Evolutionary conservation across 2,797 vertebrate genomes (phyloP).

Genomic region (Manis pentadactyla): DNA sequence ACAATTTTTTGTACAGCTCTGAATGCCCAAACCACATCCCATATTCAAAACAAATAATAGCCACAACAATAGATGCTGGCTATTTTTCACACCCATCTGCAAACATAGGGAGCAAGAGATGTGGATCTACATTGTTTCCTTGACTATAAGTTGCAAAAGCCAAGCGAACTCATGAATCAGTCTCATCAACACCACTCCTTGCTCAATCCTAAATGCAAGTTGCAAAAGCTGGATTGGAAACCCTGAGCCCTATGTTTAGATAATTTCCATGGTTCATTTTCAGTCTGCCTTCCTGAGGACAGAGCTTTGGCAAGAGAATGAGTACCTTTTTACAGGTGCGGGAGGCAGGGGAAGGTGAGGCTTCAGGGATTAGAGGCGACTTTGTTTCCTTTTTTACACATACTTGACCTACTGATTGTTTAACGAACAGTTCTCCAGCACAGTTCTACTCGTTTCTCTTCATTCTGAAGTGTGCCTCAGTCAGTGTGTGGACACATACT

Average conservation of each 20-base stretch:
- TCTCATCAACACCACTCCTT: not conserved
- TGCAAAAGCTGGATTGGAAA: constrained; percentile 15
- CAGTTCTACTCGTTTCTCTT: not conserved
- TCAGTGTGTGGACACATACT: not conserved
- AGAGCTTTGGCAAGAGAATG: not conserved
- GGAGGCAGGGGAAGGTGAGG: not conserved
- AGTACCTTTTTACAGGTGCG: not conserved
- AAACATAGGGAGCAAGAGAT: not conserved
- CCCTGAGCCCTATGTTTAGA: not conserved
- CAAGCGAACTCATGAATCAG: not conserved
- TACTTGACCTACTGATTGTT: not conserved
- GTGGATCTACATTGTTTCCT: not conserved
- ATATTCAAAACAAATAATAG: not conserved
- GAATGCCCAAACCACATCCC: not conserved
- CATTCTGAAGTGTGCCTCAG: not conserved
- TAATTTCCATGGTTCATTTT: constrained; percentile 4
- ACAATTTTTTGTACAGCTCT: not conserved
- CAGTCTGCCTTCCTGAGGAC: not conserved
- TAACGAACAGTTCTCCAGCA: not conserved
- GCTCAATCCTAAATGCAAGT: not conserved
- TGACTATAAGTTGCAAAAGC: constrained; percentile 31
- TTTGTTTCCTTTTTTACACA: not conserved
- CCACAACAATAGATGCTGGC: not conserved
- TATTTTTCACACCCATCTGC: not conserved
- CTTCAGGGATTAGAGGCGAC: not conserved